These are phyloP conservation scores for Cheumatopsyche charites DNA, from an alignment of 1,140 invertebrate genomes.

Conservation along the genomic window DNA sequence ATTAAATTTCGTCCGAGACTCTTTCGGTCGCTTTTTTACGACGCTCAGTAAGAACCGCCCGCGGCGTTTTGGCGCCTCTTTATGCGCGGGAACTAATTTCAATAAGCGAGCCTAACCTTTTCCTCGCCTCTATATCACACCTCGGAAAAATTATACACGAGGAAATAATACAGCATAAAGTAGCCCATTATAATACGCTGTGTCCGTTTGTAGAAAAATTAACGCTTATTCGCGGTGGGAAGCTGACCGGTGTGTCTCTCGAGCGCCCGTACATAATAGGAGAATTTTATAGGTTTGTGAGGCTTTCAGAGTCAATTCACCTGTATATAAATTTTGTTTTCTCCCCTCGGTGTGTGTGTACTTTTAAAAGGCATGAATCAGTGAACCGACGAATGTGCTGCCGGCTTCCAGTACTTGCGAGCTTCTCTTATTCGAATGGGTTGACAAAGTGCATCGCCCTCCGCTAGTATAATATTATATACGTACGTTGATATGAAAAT, in stretches of 20 bases:
- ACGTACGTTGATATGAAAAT: background rate
- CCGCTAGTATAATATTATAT: background rate
- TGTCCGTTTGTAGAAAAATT: slow-evolving; percentile 15
- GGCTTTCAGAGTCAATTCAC: slow-evolving; percentile 21
- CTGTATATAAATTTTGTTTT: slow-evolving; percentile 23
- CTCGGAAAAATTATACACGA: background rate
- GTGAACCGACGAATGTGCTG: slow-evolving; percentile 24
- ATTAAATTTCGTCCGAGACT: no score
- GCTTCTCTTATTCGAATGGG: background rate
- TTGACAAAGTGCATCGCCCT: slow-evolving; percentile 18
- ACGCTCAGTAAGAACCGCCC: background rate
- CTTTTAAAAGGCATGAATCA: slow-evolving; percentile 18
- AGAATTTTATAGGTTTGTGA: slow-evolving; percentile 24
- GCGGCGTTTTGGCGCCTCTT: slow-evolving; percentile 3
- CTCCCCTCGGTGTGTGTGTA: no score
- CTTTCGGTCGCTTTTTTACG: background rate
- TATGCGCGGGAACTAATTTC: slow-evolving; percentile 2
- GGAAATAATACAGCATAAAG: background rate
- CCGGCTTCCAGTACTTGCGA: slow-evolving; percentile 6
- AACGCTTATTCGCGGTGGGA: slow-evolving; percentile 1
- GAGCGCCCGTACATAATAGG: background rate
- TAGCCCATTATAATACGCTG: slow-evolving; percentile 12
- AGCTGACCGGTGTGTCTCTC: background rate
- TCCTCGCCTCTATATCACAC: slow-evolving; percentile 13
- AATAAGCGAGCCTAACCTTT: slow-evolving; percentile 15